Conservation (phyloP, 2,113 vertebrate species). For the Onychorhynchus coronatus region DNA sequence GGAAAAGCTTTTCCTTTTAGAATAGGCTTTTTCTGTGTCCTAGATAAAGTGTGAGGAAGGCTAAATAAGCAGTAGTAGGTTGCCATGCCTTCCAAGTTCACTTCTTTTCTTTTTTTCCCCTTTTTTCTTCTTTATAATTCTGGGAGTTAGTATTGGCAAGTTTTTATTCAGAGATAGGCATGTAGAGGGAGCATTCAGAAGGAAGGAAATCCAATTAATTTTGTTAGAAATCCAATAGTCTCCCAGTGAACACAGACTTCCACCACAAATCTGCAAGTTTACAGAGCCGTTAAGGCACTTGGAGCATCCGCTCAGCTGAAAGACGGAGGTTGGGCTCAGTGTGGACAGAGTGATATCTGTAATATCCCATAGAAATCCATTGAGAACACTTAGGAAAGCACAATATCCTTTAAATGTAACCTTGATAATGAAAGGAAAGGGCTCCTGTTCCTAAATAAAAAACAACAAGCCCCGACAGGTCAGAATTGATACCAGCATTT, state of each 20-base stretch:
- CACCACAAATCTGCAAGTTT: conserved; percentile 50
- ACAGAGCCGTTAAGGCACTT: background rate
- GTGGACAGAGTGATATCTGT: conserved; percentile 30
- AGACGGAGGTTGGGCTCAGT: background rate
- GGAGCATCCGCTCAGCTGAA: background rate
- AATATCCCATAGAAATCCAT: conserved; percentile 36
- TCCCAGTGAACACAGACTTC: background rate
- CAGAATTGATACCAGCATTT: conserved; percentile 16
- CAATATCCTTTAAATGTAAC: conserved; percentile 57
- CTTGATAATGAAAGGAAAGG: conserved; percentile 57
- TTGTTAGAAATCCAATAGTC: conserved; percentile 44
- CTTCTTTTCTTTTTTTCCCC: background rate
- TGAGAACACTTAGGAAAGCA: conserved; percentile 43
- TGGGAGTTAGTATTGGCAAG: conserved; percentile 33
- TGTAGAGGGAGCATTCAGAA: conserved; percentile 29
- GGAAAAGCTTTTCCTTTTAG: conserved; percentile 46
- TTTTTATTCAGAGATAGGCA: conserved; percentile 30
- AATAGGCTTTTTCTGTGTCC: conserved; percentile 45
- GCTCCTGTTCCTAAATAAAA: conserved; percentile 53
- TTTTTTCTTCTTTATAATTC: conserved; percentile 8
- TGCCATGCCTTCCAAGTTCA: conserved; percentile 14
- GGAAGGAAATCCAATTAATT: conserved; percentile 48
- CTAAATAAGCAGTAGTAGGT: conserved; percentile 34
- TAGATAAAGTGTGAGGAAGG: conserved; percentile 39
- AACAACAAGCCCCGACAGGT: conserved; percentile 38